A percentile compares a stretch with the other conserved stretches of the same genome.
These are phyloP conservation scores for Gymnocheta viridis DNA, from an alignment of 2,888 invertebrate genomes.

Conservation along the genomic window DNA sequence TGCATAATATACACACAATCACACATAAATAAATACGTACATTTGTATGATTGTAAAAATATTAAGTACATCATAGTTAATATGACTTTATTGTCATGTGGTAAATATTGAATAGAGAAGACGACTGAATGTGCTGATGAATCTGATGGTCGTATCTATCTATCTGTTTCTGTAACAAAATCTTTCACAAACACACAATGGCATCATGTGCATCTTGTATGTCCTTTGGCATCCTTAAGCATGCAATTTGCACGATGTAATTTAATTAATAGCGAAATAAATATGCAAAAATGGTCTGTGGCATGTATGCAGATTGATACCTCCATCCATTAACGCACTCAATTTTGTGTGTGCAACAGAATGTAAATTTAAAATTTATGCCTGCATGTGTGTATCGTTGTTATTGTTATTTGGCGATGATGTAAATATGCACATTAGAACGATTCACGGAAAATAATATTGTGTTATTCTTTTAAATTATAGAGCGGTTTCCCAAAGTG, in stretches of 20 bases:
- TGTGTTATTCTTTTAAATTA: too few relatives aligned
- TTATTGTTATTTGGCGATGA: constrained; percentile 49
- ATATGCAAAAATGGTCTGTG: constrained; percentile 76
- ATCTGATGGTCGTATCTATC: constrained; percentile 26
- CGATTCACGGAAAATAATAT: too few relatives aligned
- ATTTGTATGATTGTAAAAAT: too few relatives aligned
- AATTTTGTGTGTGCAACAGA: constrained; percentile 25
- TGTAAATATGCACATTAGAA: too few relatives aligned
- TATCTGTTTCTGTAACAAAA: constrained; percentile 34
- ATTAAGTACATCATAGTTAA: not conserved
- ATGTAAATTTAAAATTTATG: constrained; percentile 26
- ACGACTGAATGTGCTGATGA: not conserved
- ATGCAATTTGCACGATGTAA: constrained; percentile 80
- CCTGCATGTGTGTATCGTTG: not conserved
- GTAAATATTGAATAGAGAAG: constrained; percentile 7
- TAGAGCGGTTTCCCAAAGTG: too few relatives aligned
- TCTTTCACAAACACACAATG: not conserved
- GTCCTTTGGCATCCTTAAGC: constrained; percentile 71
- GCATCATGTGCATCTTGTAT: constrained; percentile 45
- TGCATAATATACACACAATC: too few relatives aligned
- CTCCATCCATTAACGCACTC: constrained; percentile 11
- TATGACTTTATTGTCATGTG: constrained; percentile 54
- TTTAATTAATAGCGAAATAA: constrained; percentile 80
- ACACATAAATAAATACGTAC: too few relatives aligned
- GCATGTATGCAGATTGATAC: constrained; percentile 50